Base-by-base conservation (phyloP, 2,113 vertebrate genomes). In the Cyphomyrus discorhynchus region DNA sequence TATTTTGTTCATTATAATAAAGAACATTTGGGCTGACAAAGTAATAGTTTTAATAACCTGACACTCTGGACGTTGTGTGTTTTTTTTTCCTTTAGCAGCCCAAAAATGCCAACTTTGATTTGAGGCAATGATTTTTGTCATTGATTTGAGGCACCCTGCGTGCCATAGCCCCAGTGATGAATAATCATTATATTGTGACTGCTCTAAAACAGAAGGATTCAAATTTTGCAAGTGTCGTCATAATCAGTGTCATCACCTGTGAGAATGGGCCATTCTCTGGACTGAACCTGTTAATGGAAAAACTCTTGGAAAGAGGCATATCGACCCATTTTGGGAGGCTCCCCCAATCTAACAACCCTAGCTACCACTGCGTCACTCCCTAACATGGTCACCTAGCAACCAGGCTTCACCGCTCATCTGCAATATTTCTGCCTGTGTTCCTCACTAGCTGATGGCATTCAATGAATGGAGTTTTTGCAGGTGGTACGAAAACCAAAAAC, bases 321-420 rank as follows among this genome's bases (percentile, higher is more conserved):
- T 31, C 39, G 31, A 24, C 13, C 15, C 50, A 52, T 31, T 87
- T 50, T 58, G 15, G 42, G 31, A 39, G 49, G 5, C 27, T 49
- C 39, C 66, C 11, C 49, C 88, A 49, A 80, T n/a, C 88, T 77
- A 27, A 13, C 47, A n/a, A 17, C 5, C 88, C 9, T 9, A 21
- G 46, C 19, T 31, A 27, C 52, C 17, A 2, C 45, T 21, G 5
- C 31, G 8, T 27, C 52, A 70, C 31, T 31, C 80, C 80, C 17
- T 52, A 47, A 85, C 53, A 89, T 31, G 11, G 56, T 90, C 87
- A 85, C 90, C 87, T 90, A 88, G 90, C 90, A 88, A 90, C 90
- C n/a, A 31, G 42, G 52, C 50, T 53, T 47, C 52, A 46, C 62
- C 62, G 46, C 74, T 53, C 7, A 46, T 85, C 53, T n/a, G 62